phyloP scores from a whole-genome alignment of 1,140 invertebrate genomes.

The Plodia interpunctella region DNA sequence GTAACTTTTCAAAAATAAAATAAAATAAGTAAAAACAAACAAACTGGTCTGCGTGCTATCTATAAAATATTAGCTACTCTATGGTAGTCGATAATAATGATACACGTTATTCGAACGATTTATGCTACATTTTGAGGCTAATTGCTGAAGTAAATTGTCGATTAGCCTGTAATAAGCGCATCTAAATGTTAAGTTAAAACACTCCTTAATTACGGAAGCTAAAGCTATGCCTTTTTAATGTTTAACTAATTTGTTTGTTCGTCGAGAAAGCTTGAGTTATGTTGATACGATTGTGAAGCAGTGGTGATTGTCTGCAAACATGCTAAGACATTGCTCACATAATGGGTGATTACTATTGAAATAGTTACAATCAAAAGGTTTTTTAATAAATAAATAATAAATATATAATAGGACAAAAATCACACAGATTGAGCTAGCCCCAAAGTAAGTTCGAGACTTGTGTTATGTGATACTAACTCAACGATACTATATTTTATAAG shows the following conservation, averaged over 20 bases:
- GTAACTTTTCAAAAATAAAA: too few relatives aligned
- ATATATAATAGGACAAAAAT: too few relatives aligned
- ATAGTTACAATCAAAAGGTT: too few relatives aligned
- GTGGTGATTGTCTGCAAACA: slow-evolving; percentile 1
- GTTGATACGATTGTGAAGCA: neutral
- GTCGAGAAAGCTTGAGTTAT: slow-evolving; percentile 4
- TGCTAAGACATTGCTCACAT: neutral
- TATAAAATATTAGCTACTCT: neutral
- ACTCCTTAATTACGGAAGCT: slow-evolving; percentile 63
- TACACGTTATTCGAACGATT: slow-evolving; percentile 37
- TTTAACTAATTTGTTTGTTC: slow-evolving; percentile 63
- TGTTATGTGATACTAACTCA: too few relatives aligned
- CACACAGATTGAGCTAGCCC: too few relatives aligned
- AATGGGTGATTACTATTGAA: neutral
- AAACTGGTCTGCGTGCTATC: too few relatives aligned
- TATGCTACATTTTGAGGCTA: slow-evolving; percentile 52
- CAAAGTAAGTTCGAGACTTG: too few relatives aligned
- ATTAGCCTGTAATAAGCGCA: slow-evolving; percentile 56
- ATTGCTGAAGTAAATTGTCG: slow-evolving; percentile 51
- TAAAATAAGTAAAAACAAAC: too few relatives aligned
- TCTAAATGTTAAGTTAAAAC: slow-evolving; percentile 52
- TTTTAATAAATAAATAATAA: too few relatives aligned
- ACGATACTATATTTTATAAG: too few relatives aligned
- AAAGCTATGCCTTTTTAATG: slow-evolving; percentile 61
- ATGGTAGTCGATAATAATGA: slow-evolving; percentile 27